Percentiles rank a stretch among this genome's conserved stretches.
phyloP scores from a whole-genome alignment of 2,113 vertebrate genomes.

The Ploceus nigricollis region DNA sequence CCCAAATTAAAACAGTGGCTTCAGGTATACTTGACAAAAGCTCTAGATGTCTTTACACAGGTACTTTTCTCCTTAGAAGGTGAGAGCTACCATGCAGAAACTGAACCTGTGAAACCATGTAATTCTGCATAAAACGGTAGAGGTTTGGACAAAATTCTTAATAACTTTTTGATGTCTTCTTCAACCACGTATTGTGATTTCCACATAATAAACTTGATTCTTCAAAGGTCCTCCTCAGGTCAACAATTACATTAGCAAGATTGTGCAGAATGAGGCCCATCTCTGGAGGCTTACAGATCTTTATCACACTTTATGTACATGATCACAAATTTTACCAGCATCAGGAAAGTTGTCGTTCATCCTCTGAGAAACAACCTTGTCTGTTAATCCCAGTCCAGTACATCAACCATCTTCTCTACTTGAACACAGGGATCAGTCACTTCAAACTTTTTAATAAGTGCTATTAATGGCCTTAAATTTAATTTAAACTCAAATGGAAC shows the following conservation, averaged over 20 bases:
- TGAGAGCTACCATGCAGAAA: background rate
- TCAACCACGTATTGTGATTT: background rate
- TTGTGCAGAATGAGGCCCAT: background rate
- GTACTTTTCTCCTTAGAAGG: background rate
- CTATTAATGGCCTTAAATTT: background rate
- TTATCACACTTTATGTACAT: background rate
- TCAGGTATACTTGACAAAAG: background rate
- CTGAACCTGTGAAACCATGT: background rate
- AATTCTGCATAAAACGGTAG: background rate
- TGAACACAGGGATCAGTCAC: background rate
- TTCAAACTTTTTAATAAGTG: background rate
- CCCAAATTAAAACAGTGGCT: background rate
- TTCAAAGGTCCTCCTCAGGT: background rate
- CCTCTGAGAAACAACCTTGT: background rate
- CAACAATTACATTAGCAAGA: background rate
- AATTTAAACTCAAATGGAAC: background rate
- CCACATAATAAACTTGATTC: background rate
- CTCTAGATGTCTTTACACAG: background rate
- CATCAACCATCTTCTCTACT: background rate
- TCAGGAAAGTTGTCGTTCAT: background rate
- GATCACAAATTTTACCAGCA: background rate
- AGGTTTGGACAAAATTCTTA: background rate
- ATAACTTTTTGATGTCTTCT: background rate
- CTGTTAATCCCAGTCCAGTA: background rate
- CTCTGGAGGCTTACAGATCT: background rate